phyloP scores from a whole-genome alignment of 2,888 invertebrate species.

The Marasmarcha lunaedactyla region DNA sequence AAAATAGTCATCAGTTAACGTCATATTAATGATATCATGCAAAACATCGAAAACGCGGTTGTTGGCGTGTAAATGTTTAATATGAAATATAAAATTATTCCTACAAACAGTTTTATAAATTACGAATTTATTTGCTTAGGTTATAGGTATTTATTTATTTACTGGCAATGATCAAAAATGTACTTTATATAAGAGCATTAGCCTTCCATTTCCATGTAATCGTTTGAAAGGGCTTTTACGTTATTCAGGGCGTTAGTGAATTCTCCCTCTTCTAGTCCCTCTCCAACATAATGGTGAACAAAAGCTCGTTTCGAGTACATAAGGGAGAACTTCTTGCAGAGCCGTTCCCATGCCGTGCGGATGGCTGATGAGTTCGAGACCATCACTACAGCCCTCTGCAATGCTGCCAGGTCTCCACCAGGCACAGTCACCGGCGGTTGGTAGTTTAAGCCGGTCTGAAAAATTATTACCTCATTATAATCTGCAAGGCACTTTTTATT shows the following conservation, averaged over 20 bases:
- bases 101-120: too few relatives aligned
- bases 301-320: constrained; percentile 89
- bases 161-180: too few relatives aligned
- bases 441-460: constrained; percentile 77
- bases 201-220: constrained; percentile 76
- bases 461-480: too few relatives aligned
- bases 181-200: too few relatives aligned
- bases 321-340: constrained; percentile 82
- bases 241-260: constrained; percentile 73
- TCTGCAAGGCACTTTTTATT: too few relatives aligned
- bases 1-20: too few relatives aligned
- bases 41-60: too few relatives aligned
- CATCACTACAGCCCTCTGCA: constrained; percentile 85
- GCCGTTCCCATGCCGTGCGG: constrained; percentile 82
- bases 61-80: too few relatives aligned
- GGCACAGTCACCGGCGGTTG: constrained; percentile 82
- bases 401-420: constrained; percentile 80
- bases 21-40: too few relatives aligned
- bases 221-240: constrained; percentile 72
- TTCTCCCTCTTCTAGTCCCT: constrained; percentile 78
- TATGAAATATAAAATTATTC: too few relatives aligned
- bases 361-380: constrained; percentile 85
- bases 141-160: too few relatives aligned
- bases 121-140: too few relatives aligned
- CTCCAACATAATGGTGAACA: constrained; percentile 86